Conservation (phyloP, 1,140 invertebrate genomes). For the Drosophila neocordata region DNA sequence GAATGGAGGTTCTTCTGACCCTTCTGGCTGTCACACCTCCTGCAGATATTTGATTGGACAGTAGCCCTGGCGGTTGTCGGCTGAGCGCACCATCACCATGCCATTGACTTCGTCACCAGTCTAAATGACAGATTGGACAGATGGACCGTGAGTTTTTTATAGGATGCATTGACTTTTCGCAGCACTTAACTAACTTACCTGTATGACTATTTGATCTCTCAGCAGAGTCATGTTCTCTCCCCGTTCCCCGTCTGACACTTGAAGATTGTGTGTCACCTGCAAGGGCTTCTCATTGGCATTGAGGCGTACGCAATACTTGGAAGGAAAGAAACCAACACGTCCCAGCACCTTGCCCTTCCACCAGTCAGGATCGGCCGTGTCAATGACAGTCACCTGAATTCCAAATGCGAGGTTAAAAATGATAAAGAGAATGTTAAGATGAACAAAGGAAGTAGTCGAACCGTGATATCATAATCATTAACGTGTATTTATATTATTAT, state of each 20-base stretch:
- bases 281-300: slow-evolving; percentile 94
- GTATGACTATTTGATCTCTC: slow-evolving; percentile 90
- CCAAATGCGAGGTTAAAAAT: neutral
- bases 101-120: slow-evolving; percentile 95
- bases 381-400: slow-evolving; percentile 91
- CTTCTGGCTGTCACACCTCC: slow-evolving; percentile 90
- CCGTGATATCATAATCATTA: no score
- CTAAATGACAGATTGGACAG: slow-evolving; percentile 28
- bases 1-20: slow-evolving; percentile 80
- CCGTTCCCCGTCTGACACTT: slow-evolving; percentile 86
- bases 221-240: slow-evolving; percentile 86
- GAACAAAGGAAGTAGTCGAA: no score
- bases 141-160: no score
- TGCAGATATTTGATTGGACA: slow-evolving; percentile 93
- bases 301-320: slow-evolving; percentile 95
- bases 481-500: no score
- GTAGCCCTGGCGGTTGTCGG: slow-evolving; percentile 91
- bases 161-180: no score
- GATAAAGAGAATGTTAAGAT: no score
- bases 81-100: slow-evolving; percentile 95
- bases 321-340: slow-evolving; percentile 96
- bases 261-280: slow-evolving; percentile 90
- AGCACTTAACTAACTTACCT: slow-evolving; percentile 72
- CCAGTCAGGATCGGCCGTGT: slow-evolving; percentile 97
- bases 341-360: slow-evolving; percentile 98